Conservation (phyloP, 2,888 invertebrate species). For the Sarcophaga variegata region DNA sequence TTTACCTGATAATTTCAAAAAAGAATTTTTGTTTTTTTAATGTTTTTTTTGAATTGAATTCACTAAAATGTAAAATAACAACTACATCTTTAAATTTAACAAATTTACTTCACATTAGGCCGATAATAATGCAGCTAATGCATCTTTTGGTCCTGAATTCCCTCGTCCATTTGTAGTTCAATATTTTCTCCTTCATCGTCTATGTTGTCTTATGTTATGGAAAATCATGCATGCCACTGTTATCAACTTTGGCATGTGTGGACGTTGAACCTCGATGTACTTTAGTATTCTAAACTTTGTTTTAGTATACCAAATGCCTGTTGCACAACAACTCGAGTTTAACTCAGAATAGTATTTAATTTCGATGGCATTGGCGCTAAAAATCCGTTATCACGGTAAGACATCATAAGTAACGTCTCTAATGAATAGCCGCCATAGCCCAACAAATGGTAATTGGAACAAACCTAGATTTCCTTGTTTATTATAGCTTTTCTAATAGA, state of each 20-base stretch:
- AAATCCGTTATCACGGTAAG: constrained; percentile 48
- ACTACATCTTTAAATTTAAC: not conserved
- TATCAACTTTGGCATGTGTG: constrained; percentile 14
- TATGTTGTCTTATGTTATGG: not conserved
- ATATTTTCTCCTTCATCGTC: not conserved
- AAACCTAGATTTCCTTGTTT: no score
- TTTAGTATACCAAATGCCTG: constrained; percentile 35
- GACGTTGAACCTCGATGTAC: constrained; percentile 2
- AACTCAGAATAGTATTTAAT: constrained; percentile 39
- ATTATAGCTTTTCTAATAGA: no score
- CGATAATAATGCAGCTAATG: constrained; percentile 2
- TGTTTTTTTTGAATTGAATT: not conserved
- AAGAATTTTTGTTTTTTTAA: not conserved
- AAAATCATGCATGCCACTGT: constrained; percentile 10
- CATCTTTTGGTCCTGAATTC: not conserved
- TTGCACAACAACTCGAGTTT: constrained; percentile 44
- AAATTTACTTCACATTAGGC: not conserved
- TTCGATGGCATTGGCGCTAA: constrained; percentile 46
- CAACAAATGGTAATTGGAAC: no score
- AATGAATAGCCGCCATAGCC: not conserved
- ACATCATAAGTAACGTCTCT: constrained; percentile 47
- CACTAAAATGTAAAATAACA: constrained; percentile 2
- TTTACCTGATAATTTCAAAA: not conserved
- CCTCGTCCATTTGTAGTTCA: constrained; percentile 7
- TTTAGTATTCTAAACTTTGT: constrained; percentile 9